These are phyloP conservation scores for Pinna nobilis DNA, from an alignment of 1,140 invertebrate species.

Conservation along the genomic window DNA sequence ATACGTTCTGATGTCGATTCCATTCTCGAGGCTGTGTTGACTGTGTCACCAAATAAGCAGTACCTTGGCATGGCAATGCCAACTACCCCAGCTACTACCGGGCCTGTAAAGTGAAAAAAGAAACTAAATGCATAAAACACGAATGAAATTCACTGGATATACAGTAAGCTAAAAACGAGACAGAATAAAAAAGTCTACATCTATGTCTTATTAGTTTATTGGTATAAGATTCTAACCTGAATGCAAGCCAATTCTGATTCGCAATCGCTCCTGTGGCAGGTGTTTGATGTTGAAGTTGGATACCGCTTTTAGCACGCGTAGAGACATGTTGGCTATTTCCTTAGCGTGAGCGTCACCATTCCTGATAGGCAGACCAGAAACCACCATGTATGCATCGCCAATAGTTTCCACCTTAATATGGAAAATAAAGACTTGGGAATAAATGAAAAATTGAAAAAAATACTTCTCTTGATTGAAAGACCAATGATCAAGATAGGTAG, in stretches of 20 bases:
- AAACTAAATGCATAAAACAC: too few relatives aligned
- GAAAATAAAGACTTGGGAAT: too few relatives aligned
- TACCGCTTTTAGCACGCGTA: conserved; percentile 79
- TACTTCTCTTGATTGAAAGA: too few relatives aligned
- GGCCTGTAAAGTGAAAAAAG: conserved; percentile 21
- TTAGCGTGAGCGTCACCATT: conserved; percentile 75
- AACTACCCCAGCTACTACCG: conserved; percentile 58
- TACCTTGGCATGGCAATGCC: conserved; percentile 56
- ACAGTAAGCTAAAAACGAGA: too few relatives aligned
- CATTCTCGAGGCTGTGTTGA: conserved; percentile 60
- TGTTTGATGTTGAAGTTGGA: conserved; percentile 85
- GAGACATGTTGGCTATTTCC: conserved; percentile 79
- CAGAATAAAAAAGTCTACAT: too few relatives aligned
- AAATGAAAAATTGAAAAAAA: too few relatives aligned
- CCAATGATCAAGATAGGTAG: too few relatives aligned
- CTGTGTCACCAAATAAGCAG: conserved; percentile 58
- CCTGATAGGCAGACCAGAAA: conserved; percentile 49
- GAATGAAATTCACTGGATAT: too few relatives aligned
- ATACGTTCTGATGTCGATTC: conserved; percentile 49
- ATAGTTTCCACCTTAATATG: conserved; percentile 70
- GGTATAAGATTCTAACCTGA: conserved; percentile 78
- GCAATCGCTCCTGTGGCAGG: conserved; percentile 86
- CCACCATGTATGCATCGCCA: conserved; percentile 91
- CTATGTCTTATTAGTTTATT: too few relatives aligned
- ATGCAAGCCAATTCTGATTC: conserved; percentile 92